Conservation (phyloP, 2,113 vertebrate species). For the Athene cunicularia region DNA sequence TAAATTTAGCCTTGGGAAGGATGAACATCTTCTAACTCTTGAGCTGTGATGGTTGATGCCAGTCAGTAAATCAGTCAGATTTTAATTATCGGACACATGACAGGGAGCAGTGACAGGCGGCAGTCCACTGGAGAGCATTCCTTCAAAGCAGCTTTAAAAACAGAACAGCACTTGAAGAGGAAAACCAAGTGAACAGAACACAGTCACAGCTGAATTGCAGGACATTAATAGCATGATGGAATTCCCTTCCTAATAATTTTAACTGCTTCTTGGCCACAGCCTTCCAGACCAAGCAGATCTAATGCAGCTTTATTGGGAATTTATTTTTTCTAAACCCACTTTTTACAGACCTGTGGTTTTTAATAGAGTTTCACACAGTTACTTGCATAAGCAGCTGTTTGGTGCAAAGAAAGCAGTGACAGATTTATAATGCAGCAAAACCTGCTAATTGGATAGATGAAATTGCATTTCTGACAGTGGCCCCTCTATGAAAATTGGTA, state of each 20-base stretch:
- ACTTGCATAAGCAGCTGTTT: constrained; percentile 69
- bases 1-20: constrained; percentile 88
- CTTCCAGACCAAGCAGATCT: neutral
- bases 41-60: constrained; percentile 77
- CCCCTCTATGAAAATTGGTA: constrained; percentile 60
- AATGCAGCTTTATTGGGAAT: neutral
- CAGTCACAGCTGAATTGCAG: constrained; percentile 72
- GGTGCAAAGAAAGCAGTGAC: constrained; percentile 64
- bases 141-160: constrained; percentile 82
- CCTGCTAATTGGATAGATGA: constrained; percentile 75
- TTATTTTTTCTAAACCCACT: neutral
- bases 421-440: constrained; percentile 75
- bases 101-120: constrained; percentile 82
- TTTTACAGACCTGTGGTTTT: constrained; percentile 61
- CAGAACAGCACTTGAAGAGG: constrained; percentile 73
- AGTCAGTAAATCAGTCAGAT: constrained; percentile 90
- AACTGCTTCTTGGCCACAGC: constrained; percentile 46
- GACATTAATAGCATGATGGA: constrained; percentile 55
- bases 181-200: constrained; percentile 52
- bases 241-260: constrained; percentile 54
- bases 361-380: constrained; percentile 70
- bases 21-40: constrained; percentile 80
- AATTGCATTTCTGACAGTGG: constrained; percentile 73
- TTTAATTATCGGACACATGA: constrained; percentile 90
- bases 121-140: constrained; percentile 82